phyloP scores from a whole-genome alignment of 2,888 invertebrate species.

The Amphipoea oculea region DNA sequence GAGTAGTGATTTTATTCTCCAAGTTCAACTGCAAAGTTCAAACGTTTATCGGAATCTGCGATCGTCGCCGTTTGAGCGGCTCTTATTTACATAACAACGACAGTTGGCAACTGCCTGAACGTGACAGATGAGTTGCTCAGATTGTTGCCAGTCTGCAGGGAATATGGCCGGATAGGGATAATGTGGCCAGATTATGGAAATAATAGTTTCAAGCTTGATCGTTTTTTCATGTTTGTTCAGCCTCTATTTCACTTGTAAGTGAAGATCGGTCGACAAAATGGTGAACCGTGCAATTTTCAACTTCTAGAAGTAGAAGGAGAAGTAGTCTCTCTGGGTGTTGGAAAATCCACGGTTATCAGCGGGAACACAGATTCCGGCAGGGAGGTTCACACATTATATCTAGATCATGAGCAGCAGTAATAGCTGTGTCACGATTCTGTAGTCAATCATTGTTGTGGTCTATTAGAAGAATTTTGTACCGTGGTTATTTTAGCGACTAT shows the following conservation, averaged over 20 bases:
- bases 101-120: constrained; percentile 44
- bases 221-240: background rate
- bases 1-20: constrained; percentile 45
- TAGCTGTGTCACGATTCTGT: too few relatives aligned
- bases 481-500: background rate
- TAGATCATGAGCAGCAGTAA: too few relatives aligned
- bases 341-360: too few relatives aligned
- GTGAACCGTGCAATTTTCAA: too few relatives aligned
- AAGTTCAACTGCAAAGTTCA: constrained; percentile 57
- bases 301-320: background rate
- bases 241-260: background rate
- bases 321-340: background rate
- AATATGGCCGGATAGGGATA: constrained; percentile 22
- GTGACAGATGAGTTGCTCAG: constrained; percentile 50
- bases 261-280: background rate
- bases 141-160: constrained; percentile 19
- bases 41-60: constrained; percentile 53
- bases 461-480: background rate
- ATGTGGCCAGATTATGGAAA: constrained; percentile 16
- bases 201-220: background rate
- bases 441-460: too few relatives aligned
- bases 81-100: constrained; percentile 64
- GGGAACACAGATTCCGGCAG: too few relatives aligned
- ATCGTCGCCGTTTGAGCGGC: constrained; percentile 48
- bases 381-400: background rate